Evolutionary conservation across 2,113 vertebrate species (phyloP), one percentile per base, ranked within the genome.

Genomic region (Corythornis vintsioides): DNA sequence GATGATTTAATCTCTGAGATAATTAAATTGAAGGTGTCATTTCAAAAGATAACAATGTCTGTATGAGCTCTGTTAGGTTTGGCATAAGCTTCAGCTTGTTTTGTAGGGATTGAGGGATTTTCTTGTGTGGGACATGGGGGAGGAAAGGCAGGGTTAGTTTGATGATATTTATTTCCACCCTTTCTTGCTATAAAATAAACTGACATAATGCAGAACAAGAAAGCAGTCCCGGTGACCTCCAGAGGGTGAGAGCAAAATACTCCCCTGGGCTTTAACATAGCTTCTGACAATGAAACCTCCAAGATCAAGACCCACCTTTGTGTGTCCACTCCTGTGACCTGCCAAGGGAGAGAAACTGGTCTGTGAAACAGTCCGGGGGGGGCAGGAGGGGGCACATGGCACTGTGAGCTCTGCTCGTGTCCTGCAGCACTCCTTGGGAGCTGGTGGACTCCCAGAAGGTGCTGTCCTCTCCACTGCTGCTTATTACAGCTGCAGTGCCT

Each of bases 1-100:
- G 92, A 91, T 96, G 94, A 96, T 95, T 96, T 96, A 96, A 96
- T 96, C 87, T 88, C 67, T 19, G 57, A 83, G 89, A 91, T 96
- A 94, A 96, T 96, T 94, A 95, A 96, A 95, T 95, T 93, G 91
- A 94, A 97, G 91, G 94, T 96, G 93, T 96, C 89, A 92, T 94
- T 93, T 96, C 47, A 73, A 93, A 94, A 96, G 94, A 96, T 93
- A 96, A 93, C 92, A 91, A 83, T 0, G 71, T 78, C 74, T 93
- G 63, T 48, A 64, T 63, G 77, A 88, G 64, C 67, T 93, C 61
- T 94, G 87, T 93, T 96, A 33, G 81, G 73, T 88, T 96, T 95
- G 96, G 93, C 88, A 45, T 42, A 15, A 66, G 29, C 48, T 91
- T 40, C 9, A 45, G 16, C 82, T 87, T 94, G 60, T 91, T 97